Conservation (phyloP, 2,888 invertebrate genomes). For the Nemurella pictetii region DNA sequence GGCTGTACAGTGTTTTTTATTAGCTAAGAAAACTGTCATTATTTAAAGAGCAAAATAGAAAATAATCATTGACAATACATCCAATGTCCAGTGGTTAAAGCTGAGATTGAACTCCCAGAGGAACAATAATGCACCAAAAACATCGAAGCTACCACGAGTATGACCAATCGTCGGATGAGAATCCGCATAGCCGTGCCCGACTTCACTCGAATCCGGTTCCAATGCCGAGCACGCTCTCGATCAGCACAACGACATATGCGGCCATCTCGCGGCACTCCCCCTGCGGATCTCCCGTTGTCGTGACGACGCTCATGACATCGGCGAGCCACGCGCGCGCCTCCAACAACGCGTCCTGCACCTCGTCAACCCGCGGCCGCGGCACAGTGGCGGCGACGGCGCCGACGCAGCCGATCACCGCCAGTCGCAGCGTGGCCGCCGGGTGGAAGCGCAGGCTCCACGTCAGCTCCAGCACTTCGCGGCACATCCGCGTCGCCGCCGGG, state of each 20-base stretch:
- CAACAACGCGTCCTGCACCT: constrained; percentile 64
- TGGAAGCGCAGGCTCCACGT: constrained; percentile 68
- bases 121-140: too few species aligned
- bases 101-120: too few species aligned
- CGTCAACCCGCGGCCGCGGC: constrained; percentile 59
- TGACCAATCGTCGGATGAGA: too few species aligned
- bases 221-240: constrained; percentile 53
- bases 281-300: constrained; percentile 60
- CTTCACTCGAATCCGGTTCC: not conserved
- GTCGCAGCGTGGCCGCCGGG: constrained; percentile 66
- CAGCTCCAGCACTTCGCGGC: constrained; percentile 69
- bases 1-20: too few species aligned
- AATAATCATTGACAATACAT: too few species aligned
- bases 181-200: too few species aligned
- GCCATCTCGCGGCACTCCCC: constrained; percentile 67
- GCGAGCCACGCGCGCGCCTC: constrained; percentile 71
- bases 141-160: too few species aligned
- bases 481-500: constrained; percentile 64
- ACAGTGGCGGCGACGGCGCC: constrained; percentile 66
- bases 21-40: too few species aligned
- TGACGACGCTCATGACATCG: constrained; percentile 59
- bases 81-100: too few species aligned
- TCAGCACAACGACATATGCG: constrained; percentile 60
- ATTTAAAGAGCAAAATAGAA: too few species aligned
- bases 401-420: constrained; percentile 67